Evolutionary conservation across 23 tunicate genomes (phyloP), one percentile per base, ranked within the genome.

Genomic region (Diplosoma virens): DNA sequence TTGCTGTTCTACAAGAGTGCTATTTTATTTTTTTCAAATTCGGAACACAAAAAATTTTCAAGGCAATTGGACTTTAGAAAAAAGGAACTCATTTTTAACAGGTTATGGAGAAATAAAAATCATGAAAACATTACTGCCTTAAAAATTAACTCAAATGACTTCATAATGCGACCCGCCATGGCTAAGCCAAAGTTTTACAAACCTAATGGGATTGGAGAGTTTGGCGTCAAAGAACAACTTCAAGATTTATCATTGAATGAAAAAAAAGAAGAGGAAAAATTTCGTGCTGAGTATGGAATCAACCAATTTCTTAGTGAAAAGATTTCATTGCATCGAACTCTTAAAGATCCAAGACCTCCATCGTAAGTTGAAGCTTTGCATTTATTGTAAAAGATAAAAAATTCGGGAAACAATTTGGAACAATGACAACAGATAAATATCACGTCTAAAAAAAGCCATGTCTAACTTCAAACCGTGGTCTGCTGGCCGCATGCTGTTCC

Each of bases 91-190:
- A n/a, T n/a, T n/a, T n/a, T n/a, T n/a, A n/a, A n/a, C n/a, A n/a
- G n/a, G n/a, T n/a, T n/a, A n/a, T n/a, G n/a, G n/a, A n/a, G n/a
- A n/a, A n/a, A n/a, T n/a, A n/a, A n/a, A n/a, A n/a, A n/a, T n/a
- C n/a, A n/a, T n/a, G n/a, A n/a, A n/a, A n/a, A n/a, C n/a, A n/a
- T n/a, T n/a, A n/a, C n/a, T n/a, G n/a, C n/a, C n/a, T n/a, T n/a
- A n/a, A n/a, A n/a, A n/a, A n/a, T n/a, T n/a, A n/a, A n/a, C n/a
- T n/a, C n/a, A n/a, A n/a, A n/a, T n/a, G n/a, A n/a, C n/a, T n/a
- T n/a, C n/a, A n/a, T n/a, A n/a, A n/a, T n/a, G n/a, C n/a, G n/a
- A 25, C 83, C 83, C 30, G 83, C 83, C 0, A 53, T 79, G 1
- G 6, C 37, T 2, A 70, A 70, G 6, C 83, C 83, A 0, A 18